Conservation (phyloP, 1,140 invertebrate genomes). For the Halictus rubicundus region DNA sequence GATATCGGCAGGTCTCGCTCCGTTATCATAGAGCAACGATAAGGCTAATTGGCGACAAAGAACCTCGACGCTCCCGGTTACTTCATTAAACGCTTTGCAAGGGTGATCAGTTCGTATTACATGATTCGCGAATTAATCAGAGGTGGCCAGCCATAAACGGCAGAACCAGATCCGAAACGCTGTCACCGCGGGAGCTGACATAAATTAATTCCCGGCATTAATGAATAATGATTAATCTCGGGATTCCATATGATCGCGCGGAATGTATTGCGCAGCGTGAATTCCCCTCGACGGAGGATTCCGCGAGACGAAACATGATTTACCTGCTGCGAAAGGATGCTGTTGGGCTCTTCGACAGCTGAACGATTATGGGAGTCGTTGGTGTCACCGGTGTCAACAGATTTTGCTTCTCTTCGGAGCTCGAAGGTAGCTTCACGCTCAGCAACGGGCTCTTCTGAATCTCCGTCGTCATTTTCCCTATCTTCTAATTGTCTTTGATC, state of each 20-base stretch:
- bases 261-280: slow-evolving; percentile 14
- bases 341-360: slow-evolving; percentile 60
- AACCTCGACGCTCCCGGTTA: not conserved
- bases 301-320: not conserved
- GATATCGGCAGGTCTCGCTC: slow-evolving; percentile 18
- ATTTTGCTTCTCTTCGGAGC: slow-evolving; percentile 66
- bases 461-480: slow-evolving; percentile 51
- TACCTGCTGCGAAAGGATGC: slow-evolving; percentile 72
- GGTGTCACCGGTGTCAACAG: slow-evolving; percentile 55
- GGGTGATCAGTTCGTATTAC: not conserved
- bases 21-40: slow-evolving; percentile 36
- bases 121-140: not conserved
- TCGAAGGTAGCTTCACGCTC: slow-evolving; percentile 49
- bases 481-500: not conserved
- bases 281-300: not conserved
- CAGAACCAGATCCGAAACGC: not conserved
- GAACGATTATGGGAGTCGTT: slow-evolving; percentile 59
- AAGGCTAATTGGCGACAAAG: slow-evolving; percentile 25
- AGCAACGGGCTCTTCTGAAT: slow-evolving; percentile 43
- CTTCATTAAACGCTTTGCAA: not conserved
- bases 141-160: not conserved
- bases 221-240: slow-evolving; percentile 28
- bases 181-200: not conserved
- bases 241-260: not conserved
- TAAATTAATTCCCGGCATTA: not conserved